Base-by-base conservation (phyloP, 2,113 vertebrate genomes). In the Noturus placidus region DNA sequence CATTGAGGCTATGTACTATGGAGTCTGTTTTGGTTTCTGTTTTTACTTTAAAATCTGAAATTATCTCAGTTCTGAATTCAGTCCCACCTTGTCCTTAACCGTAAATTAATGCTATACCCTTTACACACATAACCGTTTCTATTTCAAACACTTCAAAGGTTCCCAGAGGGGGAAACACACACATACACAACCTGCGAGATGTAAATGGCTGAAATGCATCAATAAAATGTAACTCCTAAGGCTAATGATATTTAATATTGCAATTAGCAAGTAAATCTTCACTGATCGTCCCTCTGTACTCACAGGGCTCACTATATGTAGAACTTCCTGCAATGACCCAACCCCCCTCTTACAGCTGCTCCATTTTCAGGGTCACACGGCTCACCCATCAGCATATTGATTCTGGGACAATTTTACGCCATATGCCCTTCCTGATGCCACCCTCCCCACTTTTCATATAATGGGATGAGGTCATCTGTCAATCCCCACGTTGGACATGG, bases 1-100 rank as follows among this genome's bases (percentile, higher is more conserved):
- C 57, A 69, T 38, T 13, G 30, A 38, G 42, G 61, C 50, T 86
- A 11, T 59, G 27, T 65, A 25, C 27, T 35, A 38, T 8, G 9
- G 57, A 65, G 52, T 42, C 22, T 84, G 35, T 80, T 67, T 65
- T 57, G 86, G 67, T 70, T 82, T 61, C 22, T 72, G 85, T 52
- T 63, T 80, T 86, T n/a, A 38, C 46, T 63, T 78, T 52, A 11
- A 61, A 35, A 5, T 20, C 78, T 57, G 17, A 57, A 38, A 81
- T 25, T 25, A 61, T 35, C 30, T 35, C 76, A 19, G 50, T 61
- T 38, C 79, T 38, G 56, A 82, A 82, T 82, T 82, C 54, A 59
- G 3, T 30, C 50, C 77, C 50, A 79, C 19, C 30, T 81, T 22
- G 19, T 59, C 54, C 79, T 59, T 35, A 20, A 10, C 20, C 11